A percentile compares a stretch with the other conserved stretches of the same genome.
These are phyloP conservation scores for Nomia melanderi DNA, from an alignment of 1,140 invertebrate genomes.

Conservation along the genomic window DNA sequence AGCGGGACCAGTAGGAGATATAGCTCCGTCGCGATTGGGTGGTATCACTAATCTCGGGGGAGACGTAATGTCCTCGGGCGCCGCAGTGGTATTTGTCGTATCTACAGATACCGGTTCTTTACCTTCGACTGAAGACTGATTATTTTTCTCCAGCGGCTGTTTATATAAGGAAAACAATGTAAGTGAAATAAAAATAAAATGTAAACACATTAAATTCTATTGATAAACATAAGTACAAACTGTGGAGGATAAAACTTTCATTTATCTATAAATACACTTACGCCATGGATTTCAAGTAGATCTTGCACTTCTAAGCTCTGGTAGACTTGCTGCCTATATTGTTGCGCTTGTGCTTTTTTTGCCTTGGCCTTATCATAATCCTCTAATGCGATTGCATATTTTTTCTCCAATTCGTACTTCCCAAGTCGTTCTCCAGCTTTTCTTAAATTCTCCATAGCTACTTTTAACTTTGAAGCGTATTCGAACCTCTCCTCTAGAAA, in stretches of 20 bases:
- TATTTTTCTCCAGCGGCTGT: slow-evolving; percentile 80
- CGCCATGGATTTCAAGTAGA: slow-evolving; percentile 90
- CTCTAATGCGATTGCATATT: slow-evolving; percentile 93
- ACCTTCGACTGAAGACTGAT: slow-evolving; percentile 73
- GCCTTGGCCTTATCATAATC: slow-evolving; percentile 94
- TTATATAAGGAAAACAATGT: neutral
- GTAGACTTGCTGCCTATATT: slow-evolving; percentile 87
- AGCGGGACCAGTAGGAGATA: slow-evolving; percentile 74
- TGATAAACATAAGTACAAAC: too few species aligned
- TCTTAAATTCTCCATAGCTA: slow-evolving; percentile 90
- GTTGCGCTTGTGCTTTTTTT: slow-evolving; percentile 94
- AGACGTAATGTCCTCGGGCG: slow-evolving; percentile 69
- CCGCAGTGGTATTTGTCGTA: slow-evolving; percentile 43
- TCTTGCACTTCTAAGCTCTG: slow-evolving; percentile 86
- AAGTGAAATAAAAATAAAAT: neutral
- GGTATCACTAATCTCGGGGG: slow-evolving; percentile 74
- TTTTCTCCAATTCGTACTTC: slow-evolving; percentile 94
- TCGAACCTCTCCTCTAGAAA: slow-evolving; percentile 92
- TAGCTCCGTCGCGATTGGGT: slow-evolving; percentile 72
- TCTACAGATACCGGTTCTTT: slow-evolving; percentile 68
- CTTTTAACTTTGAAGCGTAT: slow-evolving; percentile 94
- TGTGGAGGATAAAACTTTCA: too few species aligned
- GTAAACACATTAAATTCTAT: too few species aligned
- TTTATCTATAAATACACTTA: slow-evolving; percentile 72
- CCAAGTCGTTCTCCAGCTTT: slow-evolving; percentile 94